Percentiles rank a stretch among this genome's conserved stretches.
phyloP scores from a whole-genome alignment of 2,797 vertebrate genomes.

The Hapalemur alaotrensis region DNA sequence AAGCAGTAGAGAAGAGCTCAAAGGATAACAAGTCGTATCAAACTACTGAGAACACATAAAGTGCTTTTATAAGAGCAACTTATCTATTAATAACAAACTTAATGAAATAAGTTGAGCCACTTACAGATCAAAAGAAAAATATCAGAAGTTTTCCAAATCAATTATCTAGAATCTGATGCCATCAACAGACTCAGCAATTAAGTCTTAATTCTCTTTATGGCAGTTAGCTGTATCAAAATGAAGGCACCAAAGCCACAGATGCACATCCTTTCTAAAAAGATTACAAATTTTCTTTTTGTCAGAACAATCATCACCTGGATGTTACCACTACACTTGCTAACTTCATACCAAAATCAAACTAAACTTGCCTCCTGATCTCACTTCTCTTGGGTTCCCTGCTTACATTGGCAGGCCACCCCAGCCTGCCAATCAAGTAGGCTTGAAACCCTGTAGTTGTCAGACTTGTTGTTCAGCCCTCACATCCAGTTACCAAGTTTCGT shows the following conservation, averaged over 20 bases:
- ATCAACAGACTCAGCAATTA: constrained; percentile 53
- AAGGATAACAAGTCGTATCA: not conserved
- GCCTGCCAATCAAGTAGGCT: not conserved
- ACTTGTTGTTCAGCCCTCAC: not conserved
- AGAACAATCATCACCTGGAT: constrained; percentile 12
- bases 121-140: constrained; percentile 65
- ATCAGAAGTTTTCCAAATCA: constrained; percentile 71
- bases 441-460: not conserved
- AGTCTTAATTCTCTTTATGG: constrained; percentile 27
- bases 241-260: constrained; percentile 37
- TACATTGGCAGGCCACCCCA: not conserved
- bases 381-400: not conserved
- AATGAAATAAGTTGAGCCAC: constrained; percentile 59
- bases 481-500: not conserved
- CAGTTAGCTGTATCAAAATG: constrained; percentile 44
- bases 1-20: constrained; percentile 3
- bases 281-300: constrained; percentile 22
- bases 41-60: not conserved
- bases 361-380: not conserved
- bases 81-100: constrained; percentile 43
- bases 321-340: not conserved
- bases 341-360: constrained; percentile 5
- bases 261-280: not conserved
- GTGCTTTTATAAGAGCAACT: constrained; percentile 59
- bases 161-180: constrained; percentile 73